phyloP scores from a whole-genome alignment of 2,888 invertebrate genomes.

The Tipula vernalis region DNA sequence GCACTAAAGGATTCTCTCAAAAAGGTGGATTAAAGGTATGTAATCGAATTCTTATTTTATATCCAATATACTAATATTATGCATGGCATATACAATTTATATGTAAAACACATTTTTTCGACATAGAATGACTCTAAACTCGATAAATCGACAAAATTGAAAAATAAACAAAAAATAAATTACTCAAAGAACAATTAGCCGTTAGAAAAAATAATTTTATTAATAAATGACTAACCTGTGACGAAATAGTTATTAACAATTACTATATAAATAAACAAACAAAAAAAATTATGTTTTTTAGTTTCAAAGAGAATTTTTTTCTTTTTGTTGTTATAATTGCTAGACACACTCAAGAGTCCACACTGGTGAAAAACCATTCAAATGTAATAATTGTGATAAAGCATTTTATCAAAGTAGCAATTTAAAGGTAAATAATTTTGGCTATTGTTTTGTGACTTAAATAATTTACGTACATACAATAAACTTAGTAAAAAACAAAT shows the following conservation, averaged over 20 bases:
- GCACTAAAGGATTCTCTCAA: not conserved
- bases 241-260: not conserved
- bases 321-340: not conserved
- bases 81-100: not conserved
- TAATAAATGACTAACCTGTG: not conserved
- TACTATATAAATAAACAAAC: not conserved
- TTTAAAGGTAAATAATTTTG: not conserved
- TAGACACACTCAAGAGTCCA: slow-evolving; percentile 4
- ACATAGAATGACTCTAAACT: slow-evolving; percentile 4
- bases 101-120: not conserved
- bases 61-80: not conserved
- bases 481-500: not conserved
- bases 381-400: slow-evolving; percentile 4
- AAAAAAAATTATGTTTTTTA: not conserved
- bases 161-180: not conserved
- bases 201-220: not conserved
- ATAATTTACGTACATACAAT: not conserved
- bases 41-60: not conserved
- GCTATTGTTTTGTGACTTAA: not conserved
- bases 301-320: slow-evolving; percentile 4
- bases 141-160: not conserved
- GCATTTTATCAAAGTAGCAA: slow-evolving; percentile 4
- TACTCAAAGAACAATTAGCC: not conserved
- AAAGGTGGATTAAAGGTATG: not conserved
- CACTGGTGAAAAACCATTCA: slow-evolving; percentile 4